phyloP scores from a whole-genome alignment of 2,113 vertebrate species.

The Peromyscus polionotus region DNA sequence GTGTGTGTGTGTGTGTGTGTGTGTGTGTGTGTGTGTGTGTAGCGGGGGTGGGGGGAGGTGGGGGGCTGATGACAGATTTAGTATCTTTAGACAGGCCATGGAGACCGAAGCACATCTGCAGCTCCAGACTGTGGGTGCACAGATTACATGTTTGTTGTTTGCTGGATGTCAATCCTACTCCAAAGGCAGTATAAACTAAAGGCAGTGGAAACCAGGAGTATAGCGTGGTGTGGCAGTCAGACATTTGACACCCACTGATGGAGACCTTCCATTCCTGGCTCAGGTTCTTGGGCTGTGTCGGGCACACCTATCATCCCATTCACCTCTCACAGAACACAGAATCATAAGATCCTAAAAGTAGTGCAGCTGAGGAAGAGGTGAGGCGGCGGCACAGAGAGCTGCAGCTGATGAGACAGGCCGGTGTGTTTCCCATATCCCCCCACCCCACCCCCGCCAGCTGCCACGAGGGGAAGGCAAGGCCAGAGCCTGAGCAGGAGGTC shows the following conservation, averaged over 20 bases:
- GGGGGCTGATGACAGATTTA: neutral
- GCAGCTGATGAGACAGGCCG: neutral
- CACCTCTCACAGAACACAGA: conserved; percentile 22
- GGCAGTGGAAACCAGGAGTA: neutral
- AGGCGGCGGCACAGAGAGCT: neutral
- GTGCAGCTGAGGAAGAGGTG: neutral
- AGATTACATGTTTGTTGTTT: neutral
- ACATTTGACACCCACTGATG: neutral
- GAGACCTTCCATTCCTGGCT: neutral
- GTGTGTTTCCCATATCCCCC: neutral
- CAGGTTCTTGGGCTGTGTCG: neutral
- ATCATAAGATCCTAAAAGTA: conserved; percentile 19
- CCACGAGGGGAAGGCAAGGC: neutral
- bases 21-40: too few relatives aligned
- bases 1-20: too few relatives aligned
- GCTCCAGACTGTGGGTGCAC: neutral
- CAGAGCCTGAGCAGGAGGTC: neutral
- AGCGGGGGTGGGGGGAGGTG: too few relatives aligned
- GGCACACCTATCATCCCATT: neutral
- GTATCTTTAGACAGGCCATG: neutral
- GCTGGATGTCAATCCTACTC: neutral
- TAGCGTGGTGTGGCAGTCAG: neutral
- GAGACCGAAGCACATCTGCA: neutral
- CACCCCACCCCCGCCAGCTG: neutral
- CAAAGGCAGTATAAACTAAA: neutral